phyloP scores from a whole-genome alignment of 2,113 vertebrate species.

The Connochaetes taurinus region DNA sequence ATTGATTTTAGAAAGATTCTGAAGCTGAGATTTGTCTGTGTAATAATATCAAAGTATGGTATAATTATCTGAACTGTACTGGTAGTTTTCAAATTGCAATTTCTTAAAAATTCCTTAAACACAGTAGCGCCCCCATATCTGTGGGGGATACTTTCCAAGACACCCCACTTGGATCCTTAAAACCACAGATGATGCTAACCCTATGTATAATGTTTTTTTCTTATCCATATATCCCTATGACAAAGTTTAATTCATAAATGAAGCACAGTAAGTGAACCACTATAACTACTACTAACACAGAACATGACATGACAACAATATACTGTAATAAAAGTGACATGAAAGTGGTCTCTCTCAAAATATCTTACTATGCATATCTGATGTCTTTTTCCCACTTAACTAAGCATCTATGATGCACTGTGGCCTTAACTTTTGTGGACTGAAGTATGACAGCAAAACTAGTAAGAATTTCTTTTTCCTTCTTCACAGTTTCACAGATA shows the following conservation, averaged over 20 bases:
- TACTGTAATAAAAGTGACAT: neutral
- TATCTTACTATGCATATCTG: too few species aligned
- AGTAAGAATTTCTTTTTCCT: neutral
- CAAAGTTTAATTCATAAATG: neutral
- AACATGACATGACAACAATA: neutral
- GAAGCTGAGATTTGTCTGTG: conserved; percentile 57
- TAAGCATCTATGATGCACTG: neutral
- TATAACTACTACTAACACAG: neutral
- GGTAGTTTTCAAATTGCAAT: conserved; percentile 62
- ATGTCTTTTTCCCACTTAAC: neutral
- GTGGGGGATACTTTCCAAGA: neutral
- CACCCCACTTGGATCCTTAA: neutral
- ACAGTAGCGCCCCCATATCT: neutral
- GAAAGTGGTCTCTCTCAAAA: neutral
- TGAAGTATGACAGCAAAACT: neutral
- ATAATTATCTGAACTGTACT: conserved; percentile 67
- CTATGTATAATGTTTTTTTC: neutral
- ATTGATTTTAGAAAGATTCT: conserved; percentile 65
- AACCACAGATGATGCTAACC: neutral
- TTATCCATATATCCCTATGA: neutral
- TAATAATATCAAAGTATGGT: conserved; percentile 69
- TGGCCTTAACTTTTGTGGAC: neutral
- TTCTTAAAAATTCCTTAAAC: conserved; percentile 71
- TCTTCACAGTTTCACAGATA: neutral
- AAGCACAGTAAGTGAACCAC: neutral